Conservation (phyloP, 1,140 invertebrate species). For the Platorchestia sp. region DNA sequence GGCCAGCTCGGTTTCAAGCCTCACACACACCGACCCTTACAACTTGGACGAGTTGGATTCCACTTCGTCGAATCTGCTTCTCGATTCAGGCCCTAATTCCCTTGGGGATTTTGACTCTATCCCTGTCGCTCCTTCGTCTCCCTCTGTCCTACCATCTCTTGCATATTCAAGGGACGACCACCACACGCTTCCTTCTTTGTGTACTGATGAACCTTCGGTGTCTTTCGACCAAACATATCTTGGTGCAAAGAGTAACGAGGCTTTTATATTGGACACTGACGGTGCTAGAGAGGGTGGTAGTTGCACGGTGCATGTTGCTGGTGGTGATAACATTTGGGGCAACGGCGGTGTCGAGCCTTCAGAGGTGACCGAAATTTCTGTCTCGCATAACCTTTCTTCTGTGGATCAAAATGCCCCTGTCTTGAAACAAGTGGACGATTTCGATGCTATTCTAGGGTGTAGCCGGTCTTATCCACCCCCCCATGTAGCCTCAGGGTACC, state of each 20-base stretch:
- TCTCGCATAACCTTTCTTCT: not conserved
- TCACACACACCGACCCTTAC: constrained; percentile 33
- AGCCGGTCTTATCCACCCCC: constrained; percentile 34
- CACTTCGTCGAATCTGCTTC: constrained; percentile 4
- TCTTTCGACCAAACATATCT: not conserved
- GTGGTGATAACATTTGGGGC: constrained; percentile 21
- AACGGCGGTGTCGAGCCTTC: not conserved
- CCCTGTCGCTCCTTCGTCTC: not conserved
- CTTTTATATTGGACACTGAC: not conserved
- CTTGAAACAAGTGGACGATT: not conserved
- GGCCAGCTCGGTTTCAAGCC: constrained; percentile 2
- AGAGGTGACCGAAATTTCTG: not conserved
- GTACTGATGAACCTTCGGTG: not conserved
- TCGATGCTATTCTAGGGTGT: not conserved
- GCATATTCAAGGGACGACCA: not conserved
- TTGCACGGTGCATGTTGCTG: constrained; percentile 18
- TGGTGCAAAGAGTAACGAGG: not conserved
- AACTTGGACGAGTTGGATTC: constrained; percentile 34
- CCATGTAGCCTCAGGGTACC: not conserved
- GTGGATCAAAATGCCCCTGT: not conserved
- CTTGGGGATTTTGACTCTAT: constrained; percentile 26
- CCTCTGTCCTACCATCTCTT: not conserved
- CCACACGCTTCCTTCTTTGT: not conserved
- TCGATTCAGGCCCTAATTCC: constrained; percentile 29
- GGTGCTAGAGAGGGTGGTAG: not conserved